Conservation (phyloP, 1,140 invertebrate species). For the Aplysia californica region DNA sequence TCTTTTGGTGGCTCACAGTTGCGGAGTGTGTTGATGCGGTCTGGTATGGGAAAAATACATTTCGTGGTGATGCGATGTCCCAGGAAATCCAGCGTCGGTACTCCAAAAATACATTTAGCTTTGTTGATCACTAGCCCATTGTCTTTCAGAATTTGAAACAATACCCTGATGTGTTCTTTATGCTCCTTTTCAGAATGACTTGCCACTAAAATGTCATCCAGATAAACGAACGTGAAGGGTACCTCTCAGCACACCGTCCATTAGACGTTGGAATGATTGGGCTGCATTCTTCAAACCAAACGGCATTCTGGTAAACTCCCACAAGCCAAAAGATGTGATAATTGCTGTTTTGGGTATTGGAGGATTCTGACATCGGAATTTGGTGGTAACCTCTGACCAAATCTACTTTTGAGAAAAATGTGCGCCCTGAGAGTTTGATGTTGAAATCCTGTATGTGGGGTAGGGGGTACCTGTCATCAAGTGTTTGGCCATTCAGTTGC, state of each 20-base stretch:
- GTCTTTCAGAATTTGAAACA: too few relatives aligned
- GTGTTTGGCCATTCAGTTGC: constrained; percentile 65
- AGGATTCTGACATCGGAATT: too few relatives aligned
- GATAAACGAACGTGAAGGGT: background rate
- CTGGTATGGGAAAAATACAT: constrained; percentile 1
- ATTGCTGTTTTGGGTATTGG: too few relatives aligned
- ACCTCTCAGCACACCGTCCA: background rate
- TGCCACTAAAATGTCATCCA: background rate
- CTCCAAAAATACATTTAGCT: background rate
- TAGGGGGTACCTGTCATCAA: constrained; percentile 9
- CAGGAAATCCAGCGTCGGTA: background rate
- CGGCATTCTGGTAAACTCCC: background rate
- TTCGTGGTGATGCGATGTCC: background rate
- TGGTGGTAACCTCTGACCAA: constrained; percentile 4
- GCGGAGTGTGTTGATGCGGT: background rate
- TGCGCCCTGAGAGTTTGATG: constrained; percentile 1
- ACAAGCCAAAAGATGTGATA: constrained; percentile 7
- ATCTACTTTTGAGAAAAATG: background rate
- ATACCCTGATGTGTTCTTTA: too few relatives aligned
- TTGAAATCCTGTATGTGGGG: constrained; percentile 23
- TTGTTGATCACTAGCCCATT: background rate
- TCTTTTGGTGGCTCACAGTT: too few relatives aligned
- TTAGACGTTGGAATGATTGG: constrained; percentile 9
- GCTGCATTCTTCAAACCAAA: constrained; percentile 9
- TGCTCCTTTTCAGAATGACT: too few relatives aligned